These are phyloP conservation scores for Pteropus rufus DNA, from an alignment of 2,797 vertebrate genomes.

Conservation along the genomic window DNA sequence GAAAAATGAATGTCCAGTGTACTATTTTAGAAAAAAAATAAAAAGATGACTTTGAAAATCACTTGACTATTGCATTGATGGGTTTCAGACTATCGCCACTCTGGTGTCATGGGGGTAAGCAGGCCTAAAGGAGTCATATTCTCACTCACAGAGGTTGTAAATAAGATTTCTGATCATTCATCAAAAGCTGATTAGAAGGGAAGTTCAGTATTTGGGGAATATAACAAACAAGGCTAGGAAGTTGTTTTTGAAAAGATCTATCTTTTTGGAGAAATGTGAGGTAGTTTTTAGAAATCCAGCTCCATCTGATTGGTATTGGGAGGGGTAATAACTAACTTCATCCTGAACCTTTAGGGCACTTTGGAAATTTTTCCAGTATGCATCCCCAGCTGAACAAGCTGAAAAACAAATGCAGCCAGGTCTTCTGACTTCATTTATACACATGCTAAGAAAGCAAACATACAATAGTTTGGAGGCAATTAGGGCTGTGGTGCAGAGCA, in stretches of 20 bases:
- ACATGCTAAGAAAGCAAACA: conserved; percentile 57
- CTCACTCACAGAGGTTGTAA: neutral
- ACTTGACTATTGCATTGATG: conserved; percentile 22
- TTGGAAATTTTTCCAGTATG: conserved; percentile 25
- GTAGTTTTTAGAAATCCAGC: neutral
- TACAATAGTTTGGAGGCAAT: conserved; percentile 51
- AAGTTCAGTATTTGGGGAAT: conserved; percentile 27
- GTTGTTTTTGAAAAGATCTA: conserved; percentile 39
- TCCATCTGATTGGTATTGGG: neutral
- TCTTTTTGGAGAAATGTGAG: neutral
- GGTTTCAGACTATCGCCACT: conserved; percentile 43
- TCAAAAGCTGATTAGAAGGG: conserved; percentile 59
- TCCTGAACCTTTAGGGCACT: conserved; percentile 27
- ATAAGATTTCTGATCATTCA: conserved; percentile 61
- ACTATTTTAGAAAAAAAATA: conserved; percentile 18
- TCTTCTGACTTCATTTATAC: conserved; percentile 43
- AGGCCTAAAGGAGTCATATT: neutral
- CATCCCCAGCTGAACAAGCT: conserved; percentile 1
- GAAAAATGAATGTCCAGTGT: conserved; percentile 24
- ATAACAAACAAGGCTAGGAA: neutral
- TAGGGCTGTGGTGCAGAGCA: conserved; percentile 55
- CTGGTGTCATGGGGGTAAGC: neutral
- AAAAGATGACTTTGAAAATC: conserved; percentile 45
- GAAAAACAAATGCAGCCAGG: conserved; percentile 41
- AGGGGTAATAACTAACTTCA: conserved; percentile 12